phyloP scores from a whole-genome alignment of 2,113 vertebrate genomes.

The Xiphophorus couchianus region DNA sequence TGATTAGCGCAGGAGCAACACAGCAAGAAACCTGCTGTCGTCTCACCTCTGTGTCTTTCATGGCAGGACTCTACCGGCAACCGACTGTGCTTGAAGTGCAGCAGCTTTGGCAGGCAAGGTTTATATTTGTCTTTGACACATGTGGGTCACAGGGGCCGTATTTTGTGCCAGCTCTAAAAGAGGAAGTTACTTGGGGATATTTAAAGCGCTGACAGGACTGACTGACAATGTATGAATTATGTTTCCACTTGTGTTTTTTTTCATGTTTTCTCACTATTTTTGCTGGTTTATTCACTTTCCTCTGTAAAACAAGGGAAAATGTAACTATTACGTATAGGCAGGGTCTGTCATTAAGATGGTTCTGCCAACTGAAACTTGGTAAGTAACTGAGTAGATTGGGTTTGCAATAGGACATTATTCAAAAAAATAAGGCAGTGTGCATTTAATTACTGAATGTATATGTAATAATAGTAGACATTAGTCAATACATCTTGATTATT shows the following conservation, averaged over 20 bases:
- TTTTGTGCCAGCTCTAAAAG: slow-evolving; percentile 32
- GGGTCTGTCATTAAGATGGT: not conserved
- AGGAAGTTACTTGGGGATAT: slow-evolving; percentile 53
- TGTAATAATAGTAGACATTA: not conserved
- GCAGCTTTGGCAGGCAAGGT: slow-evolving; percentile 46
- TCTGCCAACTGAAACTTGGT: not conserved
- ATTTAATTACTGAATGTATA: not conserved
- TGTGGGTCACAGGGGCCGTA: slow-evolving; percentile 55
- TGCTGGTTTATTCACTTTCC: not conserved
- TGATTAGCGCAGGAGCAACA: slow-evolving; percentile 28
- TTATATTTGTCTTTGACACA: slow-evolving; percentile 77
- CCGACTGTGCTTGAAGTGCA: slow-evolving; percentile 35
- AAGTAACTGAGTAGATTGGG: not conserved
- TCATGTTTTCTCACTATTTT: slow-evolving; percentile 3
- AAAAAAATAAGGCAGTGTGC: not conserved
- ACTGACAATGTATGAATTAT: slow-evolving; percentile 48
- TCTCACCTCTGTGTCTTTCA: slow-evolving; percentile 53
- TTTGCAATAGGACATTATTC: not conserved
- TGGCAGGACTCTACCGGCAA: slow-evolving; percentile 46
- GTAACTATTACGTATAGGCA: not conserved
- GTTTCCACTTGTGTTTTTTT: slow-evolving; percentile 23
- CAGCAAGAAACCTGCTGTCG: slow-evolving; percentile 26
- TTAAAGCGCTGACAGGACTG: slow-evolving; percentile 61
- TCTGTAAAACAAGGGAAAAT: not conserved
- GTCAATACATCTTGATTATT: not conserved